Evolutionary conservation across 2,888 invertebrate species (phyloP).

Genomic region (Portevinia maculata): DNA sequence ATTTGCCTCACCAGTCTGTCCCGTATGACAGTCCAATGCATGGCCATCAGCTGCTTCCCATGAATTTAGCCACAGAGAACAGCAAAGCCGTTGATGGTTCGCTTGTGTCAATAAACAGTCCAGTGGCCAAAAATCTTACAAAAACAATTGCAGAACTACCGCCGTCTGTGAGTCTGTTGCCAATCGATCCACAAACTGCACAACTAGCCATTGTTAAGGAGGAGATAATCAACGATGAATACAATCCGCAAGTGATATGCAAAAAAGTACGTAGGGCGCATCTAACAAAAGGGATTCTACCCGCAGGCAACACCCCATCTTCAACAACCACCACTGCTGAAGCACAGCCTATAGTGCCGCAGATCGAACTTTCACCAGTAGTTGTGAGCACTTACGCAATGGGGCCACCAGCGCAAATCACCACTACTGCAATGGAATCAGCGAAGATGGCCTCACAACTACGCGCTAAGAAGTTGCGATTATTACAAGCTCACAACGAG

Average conservation of each 20-base stretch:
- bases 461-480: slow-evolving; percentile 83
- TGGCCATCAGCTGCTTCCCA: slow-evolving; percentile 80
- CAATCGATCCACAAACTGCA: slow-evolving; percentile 61
- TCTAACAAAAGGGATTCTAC: slow-evolving; percentile 82
- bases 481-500: slow-evolving; percentile 78
- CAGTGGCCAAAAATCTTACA: slow-evolving; percentile 80
- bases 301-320: slow-evolving; percentile 68
- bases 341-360: slow-evolving; percentile 54
- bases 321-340: slow-evolving; percentile 50
- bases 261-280: slow-evolving; percentile 83
- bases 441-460: slow-evolving; percentile 83
- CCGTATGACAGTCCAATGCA: slow-evolving; percentile 71
- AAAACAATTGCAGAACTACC: slow-evolving; percentile 79
- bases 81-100: slow-evolving; percentile 72
- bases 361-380: slow-evolving; percentile 61
- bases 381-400: slow-evolving; percentile 80
- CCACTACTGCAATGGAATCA: slow-evolving; percentile 64
- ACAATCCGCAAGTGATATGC: slow-evolving; percentile 81
- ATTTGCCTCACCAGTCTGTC: slow-evolving; percentile 60
- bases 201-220: slow-evolving; percentile 78
- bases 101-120: slow-evolving; percentile 33
- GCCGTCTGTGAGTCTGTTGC: slow-evolving; percentile 64
- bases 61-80: slow-evolving; percentile 80
- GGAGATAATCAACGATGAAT: slow-evolving; percentile 79
- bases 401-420: slow-evolving; percentile 83